Evolutionary conservation across 2,113 vertebrate species (phyloP).

Genomic region (Nestor notabilis): DNA sequence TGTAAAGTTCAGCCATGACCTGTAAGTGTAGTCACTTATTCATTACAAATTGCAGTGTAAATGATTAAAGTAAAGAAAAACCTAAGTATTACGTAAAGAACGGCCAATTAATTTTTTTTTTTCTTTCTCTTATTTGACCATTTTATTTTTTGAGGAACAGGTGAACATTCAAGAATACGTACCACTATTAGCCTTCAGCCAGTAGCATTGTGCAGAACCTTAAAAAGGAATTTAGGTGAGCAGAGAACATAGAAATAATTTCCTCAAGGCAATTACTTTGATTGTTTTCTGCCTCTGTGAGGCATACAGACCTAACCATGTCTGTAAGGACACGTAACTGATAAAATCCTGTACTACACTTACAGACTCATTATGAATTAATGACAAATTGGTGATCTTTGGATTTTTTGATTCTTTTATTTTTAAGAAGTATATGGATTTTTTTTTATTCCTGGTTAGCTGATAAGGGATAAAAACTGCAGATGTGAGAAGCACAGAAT

Average conservation of each 20-base stretch:
- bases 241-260: neutral
- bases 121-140: neutral
- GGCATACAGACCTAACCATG: neutral
- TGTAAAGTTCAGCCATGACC: neutral
- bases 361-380: neutral
- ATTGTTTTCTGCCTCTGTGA: neutral
- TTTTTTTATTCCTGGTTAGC: neutral
- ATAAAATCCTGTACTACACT: neutral
- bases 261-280: neutral
- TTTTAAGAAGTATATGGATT: neutral
- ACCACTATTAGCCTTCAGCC: neutral
- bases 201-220: neutral
- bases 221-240: neutral
- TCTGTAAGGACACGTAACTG: neutral
- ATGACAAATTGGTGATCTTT: neutral
- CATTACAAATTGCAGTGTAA: neutral
- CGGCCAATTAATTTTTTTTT: rapidly evolving
- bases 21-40: neutral
- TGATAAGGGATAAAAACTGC: neutral
- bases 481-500: neutral
- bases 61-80: neutral
- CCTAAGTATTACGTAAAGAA: neutral
- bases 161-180: neutral
- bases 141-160: neutral
- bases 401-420: neutral